Conservation (phyloP, 2,888 invertebrate species). For the Pocota personata region DNA sequence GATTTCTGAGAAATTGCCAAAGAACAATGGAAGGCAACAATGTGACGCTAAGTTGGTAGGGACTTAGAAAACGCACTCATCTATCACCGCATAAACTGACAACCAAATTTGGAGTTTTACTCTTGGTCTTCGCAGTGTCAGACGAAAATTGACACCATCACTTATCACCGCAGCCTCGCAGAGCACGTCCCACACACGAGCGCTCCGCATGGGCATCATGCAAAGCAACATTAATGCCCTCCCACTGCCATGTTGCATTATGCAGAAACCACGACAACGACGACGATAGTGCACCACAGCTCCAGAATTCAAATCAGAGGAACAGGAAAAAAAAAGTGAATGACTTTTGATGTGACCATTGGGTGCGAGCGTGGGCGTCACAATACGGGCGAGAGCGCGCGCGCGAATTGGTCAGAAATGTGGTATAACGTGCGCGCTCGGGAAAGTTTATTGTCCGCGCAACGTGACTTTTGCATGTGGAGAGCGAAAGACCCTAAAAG, state of each 20-base stretch:
- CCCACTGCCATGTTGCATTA: slow-evolving; percentile 66
- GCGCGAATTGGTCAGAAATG: slow-evolving; percentile 33
- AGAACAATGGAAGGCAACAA: slow-evolving; percentile 57
- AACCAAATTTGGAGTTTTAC: slow-evolving; percentile 60
- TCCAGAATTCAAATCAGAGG: slow-evolving; percentile 65
- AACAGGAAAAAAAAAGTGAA: slow-evolving; percentile 34
- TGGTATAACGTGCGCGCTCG: slow-evolving; percentile 30
- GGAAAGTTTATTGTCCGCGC: slow-evolving; percentile 62
- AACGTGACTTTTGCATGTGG: slow-evolving; percentile 69
- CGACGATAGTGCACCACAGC: slow-evolving; percentile 51
- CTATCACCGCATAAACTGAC: slow-evolving; percentile 62
- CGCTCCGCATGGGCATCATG: slow-evolving; percentile 55
- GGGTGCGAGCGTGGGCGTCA: slow-evolving; percentile 62
- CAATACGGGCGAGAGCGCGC: slow-evolving; percentile 29
- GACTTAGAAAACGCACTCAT: slow-evolving; percentile 62
- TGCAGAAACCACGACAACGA: slow-evolving; percentile 39
- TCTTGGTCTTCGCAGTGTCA: slow-evolving; percentile 17
- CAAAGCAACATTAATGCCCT: slow-evolving; percentile 71
- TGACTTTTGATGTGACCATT: slow-evolving; percentile 72
- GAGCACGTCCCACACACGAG: slow-evolving; percentile 59
- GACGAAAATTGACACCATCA: slow-evolving; percentile 73
- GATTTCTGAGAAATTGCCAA: slow-evolving; percentile 38
- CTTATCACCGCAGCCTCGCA: slow-evolving; percentile 53
- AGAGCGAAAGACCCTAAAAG: slow-evolving; percentile 46
- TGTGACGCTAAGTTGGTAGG: slow-evolving; percentile 30